Evolutionary conservation across 2,888 invertebrate genomes (phyloP), one percentile per base, ranked within the genome.

Genomic region (Diplazon laetatorius): DNA sequence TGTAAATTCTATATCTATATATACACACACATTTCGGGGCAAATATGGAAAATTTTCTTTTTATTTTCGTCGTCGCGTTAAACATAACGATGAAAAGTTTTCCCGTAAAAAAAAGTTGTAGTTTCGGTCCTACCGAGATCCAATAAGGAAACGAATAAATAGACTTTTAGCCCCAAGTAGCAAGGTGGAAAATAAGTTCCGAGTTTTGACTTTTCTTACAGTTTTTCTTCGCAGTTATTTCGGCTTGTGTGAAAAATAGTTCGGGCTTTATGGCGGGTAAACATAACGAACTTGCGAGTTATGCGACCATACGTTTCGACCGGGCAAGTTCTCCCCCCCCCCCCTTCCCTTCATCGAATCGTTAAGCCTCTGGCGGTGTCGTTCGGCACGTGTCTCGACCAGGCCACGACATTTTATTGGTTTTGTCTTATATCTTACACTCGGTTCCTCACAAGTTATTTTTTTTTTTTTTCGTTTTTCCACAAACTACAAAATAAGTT

Each of bases 201-300:
- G 52, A 52, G 52, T 52, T 52, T 52, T 52, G 52, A 52, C 52
- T 52, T 52, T 30, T 52, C 30, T 52, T 8, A 30, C 52, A 52
- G 30, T 52, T 52, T 52, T 52, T 16, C 25, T 5, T 2, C 14
- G 14, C 25, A 52, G 30, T 30, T 52, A 52, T 30, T n/a, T 6
- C 30, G 30, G 30, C 52, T 25, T n/a, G 25, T n/a, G 30, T 52
- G 52, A 52, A 16, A 30, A 30, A 63, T 25, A 30, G 59, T 60
- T 25, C 35, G 50, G 14, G 25, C 35, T n/a, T 2, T 25, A 46
- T 10, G 50, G 68, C 59, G 69, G 60, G 71, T 44, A 76, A 76
- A 76, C 72, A 60, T 76, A 72, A 76, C 72, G 52, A 76, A 72
- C 62, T 39, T 62, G 55, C 68, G 72, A 76, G 52, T 76, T 76